Percentiles rank a stretch among this genome's conserved stretches.
These are phyloP conservation scores for Vesta saturnalis DNA, from an alignment of 2,888 invertebrate species.

Conservation along the genomic window DNA sequence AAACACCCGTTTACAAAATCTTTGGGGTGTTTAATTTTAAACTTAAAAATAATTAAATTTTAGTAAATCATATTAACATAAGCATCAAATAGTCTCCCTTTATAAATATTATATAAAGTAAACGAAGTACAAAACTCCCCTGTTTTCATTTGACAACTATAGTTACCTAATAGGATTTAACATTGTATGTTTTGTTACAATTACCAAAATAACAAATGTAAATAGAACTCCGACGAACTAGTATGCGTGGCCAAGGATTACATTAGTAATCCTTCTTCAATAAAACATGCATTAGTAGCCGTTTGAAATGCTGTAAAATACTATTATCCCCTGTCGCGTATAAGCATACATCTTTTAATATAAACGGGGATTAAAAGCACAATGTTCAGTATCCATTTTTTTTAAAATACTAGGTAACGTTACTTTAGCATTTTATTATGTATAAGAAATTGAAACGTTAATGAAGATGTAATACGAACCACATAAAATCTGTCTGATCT, in stretches of 20 bases:
- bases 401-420: not conserved
- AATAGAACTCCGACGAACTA: conserved; percentile 47
- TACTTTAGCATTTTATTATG: conserved; percentile 8
- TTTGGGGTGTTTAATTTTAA: too few relatives aligned
- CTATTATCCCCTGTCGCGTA: conserved; percentile 28
- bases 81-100: not conserved
- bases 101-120: conserved; percentile 9
- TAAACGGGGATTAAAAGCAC: not conserved
- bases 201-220: conserved; percentile 58
- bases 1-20: too few relatives aligned
- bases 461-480: conserved; percentile 25
- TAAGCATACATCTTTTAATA: not conserved
- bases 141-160: conserved; percentile 36
- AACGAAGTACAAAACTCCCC: conserved; percentile 26
- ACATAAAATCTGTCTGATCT: conserved; percentile 14
- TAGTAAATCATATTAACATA: not conserved
- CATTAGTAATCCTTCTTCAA: conserved; percentile 52
- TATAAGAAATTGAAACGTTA: not conserved
- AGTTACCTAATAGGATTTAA: conserved; percentile 51
- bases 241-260: conserved; percentile 50
- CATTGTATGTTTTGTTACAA: conserved; percentile 58
- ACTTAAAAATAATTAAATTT: too few relatives aligned
- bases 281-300: conserved; percentile 48
- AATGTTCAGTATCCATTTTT: not conserved
- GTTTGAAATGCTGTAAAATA: conserved; percentile 50